Percentiles rank a stretch among this genome's conserved stretches.
These are phyloP conservation scores for Galaxias olidus DNA, from an alignment of 2,797 vertebrate genomes.

Conservation along the genomic window DNA sequence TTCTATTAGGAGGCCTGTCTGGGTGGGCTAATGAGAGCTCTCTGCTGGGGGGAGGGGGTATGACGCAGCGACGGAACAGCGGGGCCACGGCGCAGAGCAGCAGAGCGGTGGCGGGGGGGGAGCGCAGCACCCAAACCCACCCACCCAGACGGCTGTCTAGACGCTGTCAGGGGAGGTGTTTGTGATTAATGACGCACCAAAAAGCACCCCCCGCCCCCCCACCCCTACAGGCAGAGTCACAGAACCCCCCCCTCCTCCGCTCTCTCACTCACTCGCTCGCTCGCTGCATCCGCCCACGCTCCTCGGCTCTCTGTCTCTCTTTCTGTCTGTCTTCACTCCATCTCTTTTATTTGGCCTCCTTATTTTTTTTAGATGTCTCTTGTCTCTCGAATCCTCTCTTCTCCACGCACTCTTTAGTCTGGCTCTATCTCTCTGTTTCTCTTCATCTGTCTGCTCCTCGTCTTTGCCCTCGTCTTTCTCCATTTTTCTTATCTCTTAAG, in stretches of 20 bases:
- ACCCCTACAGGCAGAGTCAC: not conserved
- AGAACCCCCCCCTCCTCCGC: slow-evolving; percentile 16
- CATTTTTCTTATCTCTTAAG: not conserved
- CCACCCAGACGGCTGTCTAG: slow-evolving; percentile 80
- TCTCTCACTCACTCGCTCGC: slow-evolving; percentile 12
- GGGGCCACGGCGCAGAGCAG: no score
- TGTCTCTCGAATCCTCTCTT: slow-evolving; percentile 16
- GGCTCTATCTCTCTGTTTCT: not conserved
- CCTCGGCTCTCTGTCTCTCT: slow-evolving; percentile 26
- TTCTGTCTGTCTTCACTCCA: slow-evolving; percentile 28
- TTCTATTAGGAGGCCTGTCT: no score
- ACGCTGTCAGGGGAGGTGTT: slow-evolving; percentile 77
- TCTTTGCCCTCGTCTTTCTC: no score
- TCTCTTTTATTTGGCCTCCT: slow-evolving; percentile 4
- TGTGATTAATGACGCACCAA: slow-evolving; percentile 79
- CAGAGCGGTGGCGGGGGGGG: not conserved
- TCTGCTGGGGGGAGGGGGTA: no score
- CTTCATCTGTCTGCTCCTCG: not conserved
- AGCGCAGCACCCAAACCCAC: not conserved
- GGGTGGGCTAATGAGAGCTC: no score
- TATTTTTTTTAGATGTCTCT: not conserved
- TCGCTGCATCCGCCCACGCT: slow-evolving; percentile 4
- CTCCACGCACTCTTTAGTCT: no score
- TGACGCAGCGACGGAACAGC: no score
- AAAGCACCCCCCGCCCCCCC: slow-evolving; percentile 39